Percentiles rank a stretch among this genome's conserved stretches.
These are phyloP conservation scores for Trochalopteron elliotii DNA, from an alignment of 2,113 vertebrate species.

Conservation along the genomic window DNA sequence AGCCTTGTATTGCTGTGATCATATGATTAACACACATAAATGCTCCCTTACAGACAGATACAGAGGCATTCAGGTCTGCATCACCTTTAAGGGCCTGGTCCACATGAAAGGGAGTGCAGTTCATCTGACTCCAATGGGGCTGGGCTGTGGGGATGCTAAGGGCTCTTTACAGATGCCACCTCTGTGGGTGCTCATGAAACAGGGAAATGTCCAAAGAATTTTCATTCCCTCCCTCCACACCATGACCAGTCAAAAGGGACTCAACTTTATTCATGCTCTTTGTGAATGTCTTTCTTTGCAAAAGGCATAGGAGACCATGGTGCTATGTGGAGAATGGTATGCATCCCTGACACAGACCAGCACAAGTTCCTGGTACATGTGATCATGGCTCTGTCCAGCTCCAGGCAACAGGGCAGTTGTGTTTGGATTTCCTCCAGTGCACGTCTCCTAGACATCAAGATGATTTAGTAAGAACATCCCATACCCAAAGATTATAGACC, in stretches of 20 bases:
- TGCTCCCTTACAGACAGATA: not conserved
- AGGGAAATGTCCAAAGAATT: not conserved
- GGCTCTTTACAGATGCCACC: not conserved
- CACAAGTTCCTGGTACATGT: not conserved
- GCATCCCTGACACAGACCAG: not conserved
- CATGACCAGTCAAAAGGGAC: not conserved
- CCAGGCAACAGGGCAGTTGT: not conserved
- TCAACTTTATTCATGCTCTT: not conserved
- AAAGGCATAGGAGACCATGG: not conserved
- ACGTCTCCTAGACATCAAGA: not conserved
- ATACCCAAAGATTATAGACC: not conserved
- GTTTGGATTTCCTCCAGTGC: not conserved
- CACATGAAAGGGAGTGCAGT: not conserved
- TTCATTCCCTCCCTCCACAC: not conserved
- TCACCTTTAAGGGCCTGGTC: not conserved
- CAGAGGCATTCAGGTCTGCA: not conserved
- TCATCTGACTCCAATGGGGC: accelerated
- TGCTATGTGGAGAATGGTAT: not conserved
- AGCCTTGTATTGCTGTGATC: not conserved
- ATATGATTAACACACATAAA: not conserved
- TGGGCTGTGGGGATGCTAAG: not conserved
- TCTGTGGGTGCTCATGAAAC: not conserved
- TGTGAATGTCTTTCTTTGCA: not conserved
- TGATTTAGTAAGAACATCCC: not conserved
- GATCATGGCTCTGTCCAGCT: not conserved